Conservation (phyloP, 35 echinoderm and acorn worm species). For the Eucidaris tribuloides region DNA sequence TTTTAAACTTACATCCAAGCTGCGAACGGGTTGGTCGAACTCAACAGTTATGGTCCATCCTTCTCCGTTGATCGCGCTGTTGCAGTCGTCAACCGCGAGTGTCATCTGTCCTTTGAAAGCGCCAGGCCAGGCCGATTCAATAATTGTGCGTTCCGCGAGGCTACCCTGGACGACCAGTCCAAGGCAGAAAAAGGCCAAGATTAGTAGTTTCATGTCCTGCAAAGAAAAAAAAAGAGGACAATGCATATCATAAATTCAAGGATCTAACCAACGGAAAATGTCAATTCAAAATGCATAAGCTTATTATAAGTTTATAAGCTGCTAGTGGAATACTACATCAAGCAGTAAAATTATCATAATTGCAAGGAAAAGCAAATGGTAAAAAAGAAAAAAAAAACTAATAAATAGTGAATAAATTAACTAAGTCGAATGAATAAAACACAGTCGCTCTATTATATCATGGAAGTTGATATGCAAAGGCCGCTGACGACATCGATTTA, state of each 20-base stretch:
- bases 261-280: background rate
- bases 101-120: constrained; percentile 7
- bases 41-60: background rate
- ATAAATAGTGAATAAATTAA: background rate
- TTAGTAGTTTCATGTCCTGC: background rate
- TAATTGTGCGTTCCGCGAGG: background rate
- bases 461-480: no score
- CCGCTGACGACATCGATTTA: no score
- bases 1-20: background rate
- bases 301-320: background rate
- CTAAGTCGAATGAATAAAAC: no score
- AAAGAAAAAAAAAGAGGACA: background rate
- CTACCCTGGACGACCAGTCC: background rate
- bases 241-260: background rate
- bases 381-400: background rate
- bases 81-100: background rate
- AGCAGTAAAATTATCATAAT: background rate
- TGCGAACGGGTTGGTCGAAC: background rate
- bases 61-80: background rate
- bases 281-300: background rate
- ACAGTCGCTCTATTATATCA: no score
- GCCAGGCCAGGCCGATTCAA: background rate
- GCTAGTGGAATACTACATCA: background rate
- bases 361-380: background rate
- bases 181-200: background rate